These are phyloP conservation scores for Anthoscopus minutus DNA, from an alignment of 2,113 vertebrate species.

Conservation along the genomic window DNA sequence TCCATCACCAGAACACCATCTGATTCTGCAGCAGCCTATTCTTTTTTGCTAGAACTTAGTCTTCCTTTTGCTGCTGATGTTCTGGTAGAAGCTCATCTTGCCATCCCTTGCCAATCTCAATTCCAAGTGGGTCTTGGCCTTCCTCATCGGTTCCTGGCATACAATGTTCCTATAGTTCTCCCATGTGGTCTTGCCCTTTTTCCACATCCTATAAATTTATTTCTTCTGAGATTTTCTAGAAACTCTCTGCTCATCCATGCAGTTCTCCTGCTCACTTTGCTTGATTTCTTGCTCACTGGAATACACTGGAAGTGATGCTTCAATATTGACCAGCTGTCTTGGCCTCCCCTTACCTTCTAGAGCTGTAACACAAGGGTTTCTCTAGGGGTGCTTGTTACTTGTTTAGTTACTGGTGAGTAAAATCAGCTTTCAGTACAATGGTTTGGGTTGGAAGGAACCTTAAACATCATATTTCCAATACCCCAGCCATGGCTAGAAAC, in stretches of 20 bases:
- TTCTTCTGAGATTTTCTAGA: not conserved
- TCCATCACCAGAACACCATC: not conserved
- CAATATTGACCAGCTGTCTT: not conserved
- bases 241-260: not conserved
- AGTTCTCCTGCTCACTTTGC: not conserved
- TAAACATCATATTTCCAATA: not conserved
- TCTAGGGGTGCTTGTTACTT: not conserved
- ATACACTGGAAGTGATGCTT: not conserved
- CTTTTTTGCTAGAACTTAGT: no score
- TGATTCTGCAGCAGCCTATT: not conserved
- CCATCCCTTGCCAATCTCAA: not conserved
- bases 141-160: rapidly evolving
- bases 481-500: not conserved
- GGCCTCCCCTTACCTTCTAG: not conserved
- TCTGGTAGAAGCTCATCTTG: not conserved
- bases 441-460: not conserved
- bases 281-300: not conserved
- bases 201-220: not conserved
- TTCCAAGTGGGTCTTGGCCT: not conserved
- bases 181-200: not conserved
- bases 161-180: not conserved
- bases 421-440: not conserved
- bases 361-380: not conserved
- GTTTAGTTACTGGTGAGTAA: not conserved
- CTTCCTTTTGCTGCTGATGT: not conserved